A percentile compares a stretch with the other conserved stretches of the same genome.
Evolutionary conservation across 2,797 vertebrate genomes (phyloP).

Genomic region (Microhierax caerulescens): DNA sequence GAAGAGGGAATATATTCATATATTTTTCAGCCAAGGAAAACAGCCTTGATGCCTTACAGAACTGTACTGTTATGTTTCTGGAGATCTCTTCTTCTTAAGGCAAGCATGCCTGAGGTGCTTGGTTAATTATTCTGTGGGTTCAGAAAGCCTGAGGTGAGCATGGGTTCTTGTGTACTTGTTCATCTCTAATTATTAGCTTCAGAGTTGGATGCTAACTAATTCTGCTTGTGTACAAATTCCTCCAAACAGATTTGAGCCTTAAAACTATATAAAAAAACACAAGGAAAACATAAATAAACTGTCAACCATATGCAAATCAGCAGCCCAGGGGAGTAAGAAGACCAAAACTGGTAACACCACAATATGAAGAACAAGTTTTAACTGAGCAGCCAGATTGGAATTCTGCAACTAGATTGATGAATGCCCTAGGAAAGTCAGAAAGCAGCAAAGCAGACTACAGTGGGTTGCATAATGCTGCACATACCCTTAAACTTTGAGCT

Average conservation of each 20-base stretch:
- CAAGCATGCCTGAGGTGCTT: conserved; percentile 16
- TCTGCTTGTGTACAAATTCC: conserved; percentile 5
- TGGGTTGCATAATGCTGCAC: not conserved
- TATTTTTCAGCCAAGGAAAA: conserved; percentile 26
- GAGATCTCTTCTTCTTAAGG: conserved; percentile 8
- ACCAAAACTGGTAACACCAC: not conserved
- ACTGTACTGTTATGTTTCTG: conserved; percentile 22
- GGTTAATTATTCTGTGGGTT: conserved; percentile 61
- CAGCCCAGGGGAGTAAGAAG: not conserved
- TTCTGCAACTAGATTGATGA: conserved; percentile 1
- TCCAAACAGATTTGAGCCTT: conserved; percentile 24
- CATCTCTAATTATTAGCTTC: conserved; percentile 55
- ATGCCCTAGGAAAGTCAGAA: not conserved
- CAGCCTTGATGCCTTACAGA: conserved; percentile 9
- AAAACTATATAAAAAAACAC: not conserved
- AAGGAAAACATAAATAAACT: conserved; percentile 18
- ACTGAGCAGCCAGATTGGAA: not conserved
- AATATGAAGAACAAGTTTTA: not conserved
- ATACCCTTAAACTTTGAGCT: not conserved
- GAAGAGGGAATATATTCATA: not conserved
- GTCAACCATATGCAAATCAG: conserved; percentile 14
- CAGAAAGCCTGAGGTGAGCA: conserved; percentile 38
- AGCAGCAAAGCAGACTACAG: not conserved
- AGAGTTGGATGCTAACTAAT: conserved; percentile 25
- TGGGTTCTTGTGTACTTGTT: conserved; percentile 27